Conservation (phyloP, 2,888 invertebrate genomes). For the Andricus curvator region DNA sequence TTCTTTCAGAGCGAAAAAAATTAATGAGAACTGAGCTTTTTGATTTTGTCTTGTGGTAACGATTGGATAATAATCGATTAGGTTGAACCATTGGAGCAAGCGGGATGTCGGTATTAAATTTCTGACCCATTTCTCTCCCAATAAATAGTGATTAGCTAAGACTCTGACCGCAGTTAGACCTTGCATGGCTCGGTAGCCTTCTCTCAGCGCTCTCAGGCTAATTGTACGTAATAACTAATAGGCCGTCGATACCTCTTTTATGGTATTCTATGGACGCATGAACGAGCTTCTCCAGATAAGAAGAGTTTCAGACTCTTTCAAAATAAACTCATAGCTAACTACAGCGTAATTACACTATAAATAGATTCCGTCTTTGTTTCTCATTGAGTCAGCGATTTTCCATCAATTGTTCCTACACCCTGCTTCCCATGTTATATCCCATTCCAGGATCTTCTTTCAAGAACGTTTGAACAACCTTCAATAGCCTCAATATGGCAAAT, state of each 20-base stretch:
- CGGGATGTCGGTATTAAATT: conserved; percentile 56
- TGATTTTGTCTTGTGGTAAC: background rate
- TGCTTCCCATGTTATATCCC: background rate
- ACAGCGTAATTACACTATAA: conserved; percentile 35
- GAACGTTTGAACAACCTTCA: background rate
- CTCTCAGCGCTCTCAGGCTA: conserved; percentile 64
- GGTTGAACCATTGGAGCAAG: conserved; percentile 48
- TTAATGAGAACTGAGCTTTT: background rate
- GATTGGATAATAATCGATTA: conserved; percentile 53
- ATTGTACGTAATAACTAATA: conserved; percentile 72
- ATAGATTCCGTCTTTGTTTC: conserved; percentile 15
- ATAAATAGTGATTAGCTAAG: conserved; percentile 71
- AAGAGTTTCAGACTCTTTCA: conserved; percentile 43
- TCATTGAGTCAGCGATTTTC: conserved; percentile 39
- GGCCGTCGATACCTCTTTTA: conserved; percentile 66
- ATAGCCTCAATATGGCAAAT: background rate
- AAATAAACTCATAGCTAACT: conserved; percentile 39
- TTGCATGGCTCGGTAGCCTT: conserved; percentile 71
- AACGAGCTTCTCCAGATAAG: conserved; percentile 45
- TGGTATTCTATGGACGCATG: conserved; percentile 53
- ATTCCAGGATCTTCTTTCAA: background rate
- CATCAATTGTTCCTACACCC: conserved; percentile 29
- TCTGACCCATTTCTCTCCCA: conserved; percentile 61
- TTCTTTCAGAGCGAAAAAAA: background rate
- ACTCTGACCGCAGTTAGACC: conserved; percentile 70